phyloP scores from a whole-genome alignment of 2,113 vertebrate genomes.

The Salvator merianae region DNA sequence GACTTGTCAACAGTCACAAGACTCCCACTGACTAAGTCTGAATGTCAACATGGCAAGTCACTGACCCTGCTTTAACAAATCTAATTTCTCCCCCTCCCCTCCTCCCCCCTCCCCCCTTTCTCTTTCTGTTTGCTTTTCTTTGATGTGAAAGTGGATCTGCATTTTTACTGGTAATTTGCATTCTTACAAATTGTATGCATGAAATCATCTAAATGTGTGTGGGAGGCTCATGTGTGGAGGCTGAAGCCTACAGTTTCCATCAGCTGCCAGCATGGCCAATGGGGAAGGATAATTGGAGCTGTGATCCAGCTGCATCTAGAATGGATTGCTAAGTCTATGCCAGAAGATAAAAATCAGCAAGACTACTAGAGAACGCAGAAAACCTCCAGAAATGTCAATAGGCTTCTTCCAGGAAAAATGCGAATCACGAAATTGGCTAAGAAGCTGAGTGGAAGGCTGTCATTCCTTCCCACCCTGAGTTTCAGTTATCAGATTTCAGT shows the following conservation, averaged over 20 bases:
- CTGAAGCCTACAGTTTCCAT: too few species aligned
- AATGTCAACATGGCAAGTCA: neutral
- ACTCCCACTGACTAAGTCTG: neutral
- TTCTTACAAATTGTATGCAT: neutral
- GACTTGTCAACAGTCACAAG: constrained; percentile 30
- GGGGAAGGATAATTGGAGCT: too few species aligned
- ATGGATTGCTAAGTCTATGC: neutral
- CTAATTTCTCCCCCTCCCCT: too few species aligned
- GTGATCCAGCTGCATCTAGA: too few species aligned
- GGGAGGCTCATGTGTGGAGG: too few species aligned
- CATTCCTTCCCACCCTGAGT: neutral
- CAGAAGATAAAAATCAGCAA: neutral
- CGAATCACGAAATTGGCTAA: neutral
- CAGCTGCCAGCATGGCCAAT: too few species aligned
- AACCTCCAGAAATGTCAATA: neutral
- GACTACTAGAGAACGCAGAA: neutral
- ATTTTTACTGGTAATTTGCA: neutral
- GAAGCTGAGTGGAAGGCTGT: neutral
- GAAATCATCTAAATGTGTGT: neutral
- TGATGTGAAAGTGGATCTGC: neutral
- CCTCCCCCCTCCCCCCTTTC: too few species aligned
- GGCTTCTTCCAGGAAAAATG: neutral
- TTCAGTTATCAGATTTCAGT: neutral
- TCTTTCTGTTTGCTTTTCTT: neutral
- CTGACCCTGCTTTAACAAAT: constrained; percentile 7